Evolutionary conservation across 2,888 invertebrate species (phyloP).

Genomic region (Esperia sulphurella): DNA sequence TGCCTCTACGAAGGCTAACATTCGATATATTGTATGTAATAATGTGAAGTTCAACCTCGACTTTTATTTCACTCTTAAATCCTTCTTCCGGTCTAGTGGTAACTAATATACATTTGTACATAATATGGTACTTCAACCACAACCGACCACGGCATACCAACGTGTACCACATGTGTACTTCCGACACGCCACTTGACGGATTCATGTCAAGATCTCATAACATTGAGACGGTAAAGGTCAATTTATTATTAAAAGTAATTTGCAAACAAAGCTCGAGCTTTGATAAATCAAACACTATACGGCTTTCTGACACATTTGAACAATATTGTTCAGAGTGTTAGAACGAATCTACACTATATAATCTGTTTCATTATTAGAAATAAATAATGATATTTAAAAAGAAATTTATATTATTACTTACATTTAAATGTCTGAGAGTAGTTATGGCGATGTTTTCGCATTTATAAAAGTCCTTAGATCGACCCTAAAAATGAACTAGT

Average conservation of each 20-base stretch:
- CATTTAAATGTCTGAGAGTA: too few species aligned
- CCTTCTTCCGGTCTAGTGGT: slow-evolving; percentile 38
- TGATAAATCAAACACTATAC: neutral
- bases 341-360: too few species aligned
- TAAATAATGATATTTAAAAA: too few species aligned
- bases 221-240: slow-evolving; percentile 33
- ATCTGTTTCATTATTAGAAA: too few species aligned
- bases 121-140: slow-evolving; percentile 8
- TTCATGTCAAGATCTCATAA: slow-evolving; percentile 51
- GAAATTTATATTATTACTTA: too few species aligned
- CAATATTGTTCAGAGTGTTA: too few species aligned
- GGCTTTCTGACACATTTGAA: neutral
- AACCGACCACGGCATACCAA: slow-evolving; percentile 11
- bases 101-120: too few species aligned
- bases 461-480: neutral
- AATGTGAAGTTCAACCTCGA: slow-evolving; percentile 34
- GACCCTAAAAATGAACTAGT: too few species aligned
- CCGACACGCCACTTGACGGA: slow-evolving; percentile 37
- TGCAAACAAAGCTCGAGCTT: slow-evolving; percentile 3
- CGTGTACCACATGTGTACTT: slow-evolving; percentile 22
- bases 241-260: slow-evolving; percentile 12
- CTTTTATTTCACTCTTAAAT: slow-evolving; percentile 27
- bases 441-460: too few species aligned
- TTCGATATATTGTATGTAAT: slow-evolving; percentile 17
- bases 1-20: slow-evolving; percentile 38